Evolutionary conservation across 2,888 invertebrate species (phyloP).

Genomic region (Lacanobia oleracea): DNA sequence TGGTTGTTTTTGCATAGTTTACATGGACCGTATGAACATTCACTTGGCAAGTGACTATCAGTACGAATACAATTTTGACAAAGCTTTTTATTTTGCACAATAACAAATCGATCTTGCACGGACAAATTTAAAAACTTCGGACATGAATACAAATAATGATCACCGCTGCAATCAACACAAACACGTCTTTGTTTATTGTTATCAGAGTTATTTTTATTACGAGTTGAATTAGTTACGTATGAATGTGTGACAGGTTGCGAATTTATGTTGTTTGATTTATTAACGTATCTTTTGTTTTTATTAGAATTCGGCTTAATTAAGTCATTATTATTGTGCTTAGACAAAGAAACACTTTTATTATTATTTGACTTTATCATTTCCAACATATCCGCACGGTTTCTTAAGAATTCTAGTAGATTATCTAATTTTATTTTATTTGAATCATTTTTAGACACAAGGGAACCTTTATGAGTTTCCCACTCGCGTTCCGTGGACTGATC

Average conservation of each 20-base stretch:
- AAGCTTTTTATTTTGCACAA: conserved; percentile 13
- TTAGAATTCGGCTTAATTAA: no score
- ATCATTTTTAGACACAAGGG: not conserved
- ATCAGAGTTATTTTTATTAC: no score
- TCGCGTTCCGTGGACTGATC: conserved; percentile 39
- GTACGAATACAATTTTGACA: conserved; percentile 36
- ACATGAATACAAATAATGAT: conserved; percentile 18
- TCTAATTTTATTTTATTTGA: not conserved
- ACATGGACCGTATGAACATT: conserved; percentile 3
- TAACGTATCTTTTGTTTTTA: no score
- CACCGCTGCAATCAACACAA: no score
- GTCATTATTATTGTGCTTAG: no score
- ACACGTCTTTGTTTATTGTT: no score
- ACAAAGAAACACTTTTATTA: no score
- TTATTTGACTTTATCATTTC: no score
- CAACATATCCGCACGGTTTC: conserved; percentile 1
- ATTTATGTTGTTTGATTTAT: no score
- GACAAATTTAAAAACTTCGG: conserved; percentile 22
- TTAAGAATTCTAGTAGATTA: not conserved
- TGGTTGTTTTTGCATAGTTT: conserved; percentile 15
- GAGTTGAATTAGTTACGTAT: no score
- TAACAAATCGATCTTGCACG: conserved; percentile 5
- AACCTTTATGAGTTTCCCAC: conserved; percentile 41
- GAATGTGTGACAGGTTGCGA: no score
- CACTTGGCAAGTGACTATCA: not conserved